A percentile compares a stretch with the other conserved stretches of the same genome.
phyloP scores from a whole-genome alignment of 2,888 invertebrate species.

The Crocallis elinguaria region DNA sequence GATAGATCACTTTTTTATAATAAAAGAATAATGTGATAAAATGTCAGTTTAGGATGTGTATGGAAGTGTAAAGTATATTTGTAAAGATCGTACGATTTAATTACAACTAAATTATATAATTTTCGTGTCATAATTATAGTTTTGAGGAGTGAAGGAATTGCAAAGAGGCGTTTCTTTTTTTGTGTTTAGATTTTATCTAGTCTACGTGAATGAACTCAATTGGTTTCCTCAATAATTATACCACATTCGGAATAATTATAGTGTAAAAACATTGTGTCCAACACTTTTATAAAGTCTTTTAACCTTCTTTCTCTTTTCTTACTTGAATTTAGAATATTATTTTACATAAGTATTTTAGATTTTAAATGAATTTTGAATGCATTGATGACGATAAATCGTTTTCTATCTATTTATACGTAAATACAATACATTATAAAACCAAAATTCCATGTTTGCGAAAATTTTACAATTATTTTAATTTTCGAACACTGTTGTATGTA shows the following conservation, averaged over 20 bases:
- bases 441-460: no score
- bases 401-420: no score
- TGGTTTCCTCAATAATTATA: not conserved
- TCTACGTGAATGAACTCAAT: slow-evolving; percentile 48
- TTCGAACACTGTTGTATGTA: no score
- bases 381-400: no score
- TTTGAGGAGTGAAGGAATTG: slow-evolving; percentile 27
- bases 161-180: slow-evolving; percentile 26
- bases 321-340: no score
- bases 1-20: slow-evolving; percentile 45
- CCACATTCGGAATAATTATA: not conserved
- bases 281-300: not conserved
- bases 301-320: no score
- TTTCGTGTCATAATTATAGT: slow-evolving; percentile 64
- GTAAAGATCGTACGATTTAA: slow-evolving; percentile 52
- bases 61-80: slow-evolving; percentile 54
- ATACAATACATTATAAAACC: no score
- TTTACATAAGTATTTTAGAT: no score
- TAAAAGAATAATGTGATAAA: slow-evolving; percentile 57
- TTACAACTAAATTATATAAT: slow-evolving; percentile 58
- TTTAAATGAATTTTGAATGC: no score
- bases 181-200: slow-evolving; percentile 57
- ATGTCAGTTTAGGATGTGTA: slow-evolving; percentile 52
- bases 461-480: no score
- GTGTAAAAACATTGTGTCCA: not conserved